phyloP scores from a whole-genome alignment of 2,888 invertebrate species.

The Rhingia campestris region DNA sequence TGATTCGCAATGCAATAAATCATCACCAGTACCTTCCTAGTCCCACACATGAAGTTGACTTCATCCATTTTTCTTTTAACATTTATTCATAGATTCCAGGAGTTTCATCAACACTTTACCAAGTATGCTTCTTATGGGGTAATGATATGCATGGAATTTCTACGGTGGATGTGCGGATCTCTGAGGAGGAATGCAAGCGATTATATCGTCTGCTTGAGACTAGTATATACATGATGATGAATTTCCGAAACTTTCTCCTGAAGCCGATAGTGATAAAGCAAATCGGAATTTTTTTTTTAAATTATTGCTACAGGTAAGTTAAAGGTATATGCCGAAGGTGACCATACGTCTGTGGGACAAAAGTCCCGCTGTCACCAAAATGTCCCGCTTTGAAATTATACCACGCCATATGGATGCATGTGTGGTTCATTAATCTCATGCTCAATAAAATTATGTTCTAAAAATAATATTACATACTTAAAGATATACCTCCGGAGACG shows the following conservation, averaged over 20 bases:
- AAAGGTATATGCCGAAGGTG: too few species aligned
- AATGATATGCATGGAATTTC: conserved; percentile 80
- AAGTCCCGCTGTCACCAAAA: too few species aligned
- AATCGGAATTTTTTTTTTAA: conserved; percentile 69
- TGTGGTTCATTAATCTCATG: too few species aligned
- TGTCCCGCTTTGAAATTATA: too few species aligned
- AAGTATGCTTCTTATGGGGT: conserved; percentile 81
- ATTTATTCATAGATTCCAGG: conserved; percentile 76
- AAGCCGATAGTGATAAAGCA: conserved; percentile 79
- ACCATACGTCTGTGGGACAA: too few species aligned
- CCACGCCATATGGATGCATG: too few species aligned
- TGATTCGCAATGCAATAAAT: neutral
- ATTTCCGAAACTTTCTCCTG: conserved; percentile 78
- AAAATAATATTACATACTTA: too few species aligned
- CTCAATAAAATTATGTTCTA: too few species aligned
- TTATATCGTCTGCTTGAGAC: conserved; percentile 75
- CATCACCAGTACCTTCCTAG: conserved; percentile 5
- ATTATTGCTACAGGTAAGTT: too few species aligned
- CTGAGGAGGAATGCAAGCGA: conserved; percentile 77
- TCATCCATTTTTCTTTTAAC: neutral
- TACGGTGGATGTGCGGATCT: conserved; percentile 79
- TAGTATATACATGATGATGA: conserved; percentile 78
- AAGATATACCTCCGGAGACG: too few species aligned
- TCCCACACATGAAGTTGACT: neutral
- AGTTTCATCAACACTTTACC: conserved; percentile 79